Conservation (phyloP, 2,797 vertebrate genomes). For the Rhinella marina region DNA sequence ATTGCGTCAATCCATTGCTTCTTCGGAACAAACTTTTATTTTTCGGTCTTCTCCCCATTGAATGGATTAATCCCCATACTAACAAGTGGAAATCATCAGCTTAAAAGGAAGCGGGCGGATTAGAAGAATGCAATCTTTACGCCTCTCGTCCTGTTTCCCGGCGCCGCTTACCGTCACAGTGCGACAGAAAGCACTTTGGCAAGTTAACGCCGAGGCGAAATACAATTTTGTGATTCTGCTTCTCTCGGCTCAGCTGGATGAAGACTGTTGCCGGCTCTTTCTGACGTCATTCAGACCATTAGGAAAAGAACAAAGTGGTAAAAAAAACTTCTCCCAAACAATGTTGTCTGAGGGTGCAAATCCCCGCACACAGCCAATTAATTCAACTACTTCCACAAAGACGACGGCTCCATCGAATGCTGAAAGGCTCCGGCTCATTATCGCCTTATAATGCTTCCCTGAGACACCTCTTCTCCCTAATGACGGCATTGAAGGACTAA, state of each 20-base stretch:
- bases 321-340: constrained; percentile 9
- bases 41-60: background rate
- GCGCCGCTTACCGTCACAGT: constrained; percentile 9
- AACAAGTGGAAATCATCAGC: constrained; percentile 36
- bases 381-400: constrained; percentile 13
- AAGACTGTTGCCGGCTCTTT: background rate
- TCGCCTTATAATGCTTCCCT: background rate
- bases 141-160: background rate
- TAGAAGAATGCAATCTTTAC: constrained; percentile 3
- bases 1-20: background rate
- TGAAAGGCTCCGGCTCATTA: background rate
- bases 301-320: constrained; percentile 16
- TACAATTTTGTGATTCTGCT: background rate
- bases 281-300: constrained; percentile 41
- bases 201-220: background rate
- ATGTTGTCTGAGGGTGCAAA: constrained; percentile 9
- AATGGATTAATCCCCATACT: constrained; percentile 29
- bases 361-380: constrained; percentile 1
- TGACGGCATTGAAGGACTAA: background rate
- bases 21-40: background rate
- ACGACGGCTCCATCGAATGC: background rate
- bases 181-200: background rate
- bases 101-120: constrained; percentile 1
- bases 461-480: background rate
- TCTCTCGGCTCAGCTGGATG: constrained; percentile 39